Percentiles rank a stretch among this genome's conserved stretches.
Conservation (phyloP, 2,888 invertebrate species). For the Abscondita cerata region DNA sequence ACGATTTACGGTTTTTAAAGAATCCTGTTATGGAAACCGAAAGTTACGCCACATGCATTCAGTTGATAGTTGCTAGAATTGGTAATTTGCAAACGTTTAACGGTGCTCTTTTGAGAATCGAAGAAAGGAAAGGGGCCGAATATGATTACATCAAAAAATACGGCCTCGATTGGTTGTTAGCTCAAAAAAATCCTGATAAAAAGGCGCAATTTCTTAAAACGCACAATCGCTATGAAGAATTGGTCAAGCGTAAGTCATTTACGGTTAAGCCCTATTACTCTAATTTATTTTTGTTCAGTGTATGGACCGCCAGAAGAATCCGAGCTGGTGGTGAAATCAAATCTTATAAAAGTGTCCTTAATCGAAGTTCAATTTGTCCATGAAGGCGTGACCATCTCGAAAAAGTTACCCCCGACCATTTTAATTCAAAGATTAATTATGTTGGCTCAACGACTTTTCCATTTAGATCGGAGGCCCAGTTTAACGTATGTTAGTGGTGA, state of each 20-base stretch:
- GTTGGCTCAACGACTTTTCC: constrained; percentile 78
- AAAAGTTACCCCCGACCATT: constrained; percentile 80
- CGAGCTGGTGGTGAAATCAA: constrained; percentile 65
- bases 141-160: constrained; percentile 89
- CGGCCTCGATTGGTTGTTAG: constrained; percentile 74
- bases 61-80: constrained; percentile 84
- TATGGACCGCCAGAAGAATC: constrained; percentile 84
- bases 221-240: constrained; percentile 78
- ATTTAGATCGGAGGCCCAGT: constrained; percentile 58
- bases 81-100: constrained; percentile 73
- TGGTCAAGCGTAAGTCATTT: constrained; percentile 72
- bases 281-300: constrained; percentile 61
- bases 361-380: constrained; percentile 67
- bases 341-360: constrained; percentile 73
- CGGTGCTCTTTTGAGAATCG: constrained; percentile 70
- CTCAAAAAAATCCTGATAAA: constrained; percentile 59
- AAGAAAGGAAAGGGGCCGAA: constrained; percentile 84
- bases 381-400: constrained; percentile 63
- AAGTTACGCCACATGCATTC: constrained; percentile 75
- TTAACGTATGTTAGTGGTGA: constrained; percentile 64
- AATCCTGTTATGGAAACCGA: constrained; percentile 73
- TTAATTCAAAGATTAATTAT: constrained; percentile 83
- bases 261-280: neutral
- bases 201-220: constrained; percentile 65
- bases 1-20: constrained; percentile 72